Evolutionary conservation across 2,113 vertebrate species (phyloP).

Genomic region (Lota lota): DNA sequence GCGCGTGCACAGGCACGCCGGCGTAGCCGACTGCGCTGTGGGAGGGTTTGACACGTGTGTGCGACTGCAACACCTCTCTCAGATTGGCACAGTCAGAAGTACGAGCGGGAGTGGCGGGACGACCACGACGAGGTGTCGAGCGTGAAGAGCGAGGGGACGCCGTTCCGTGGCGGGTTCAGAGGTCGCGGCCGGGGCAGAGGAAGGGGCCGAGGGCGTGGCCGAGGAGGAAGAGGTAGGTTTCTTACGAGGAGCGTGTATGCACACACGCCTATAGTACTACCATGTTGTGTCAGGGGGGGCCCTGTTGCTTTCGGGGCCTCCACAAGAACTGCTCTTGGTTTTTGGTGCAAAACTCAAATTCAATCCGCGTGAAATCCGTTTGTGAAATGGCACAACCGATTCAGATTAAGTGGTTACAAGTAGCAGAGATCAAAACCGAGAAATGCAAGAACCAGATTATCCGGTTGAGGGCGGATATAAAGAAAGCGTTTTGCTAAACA

Average conservation of each 20-base stretch:
- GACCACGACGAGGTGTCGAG: constrained; percentile 94
- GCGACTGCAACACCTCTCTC: constrained; percentile 4
- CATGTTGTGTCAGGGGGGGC: no score
- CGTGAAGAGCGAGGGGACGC: constrained; percentile 94
- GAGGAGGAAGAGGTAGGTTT: constrained; percentile 78
- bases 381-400: no score
- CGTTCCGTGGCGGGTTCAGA: constrained; percentile 87
- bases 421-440: no score
- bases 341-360: no score
- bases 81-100: constrained; percentile 93
- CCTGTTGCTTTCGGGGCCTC: no score
- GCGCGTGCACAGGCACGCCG: no score
- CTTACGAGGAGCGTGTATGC: not conserved
- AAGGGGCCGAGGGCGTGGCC: constrained; percentile 85
- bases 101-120: constrained; percentile 89
- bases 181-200: constrained; percentile 89
- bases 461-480: no score
- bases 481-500: no score
- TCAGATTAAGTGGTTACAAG: no score
- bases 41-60: not conserved
- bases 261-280: not conserved
- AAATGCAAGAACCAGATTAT: no score
- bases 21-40: not conserved
- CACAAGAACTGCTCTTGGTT: no score
- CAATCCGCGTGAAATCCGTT: no score